A percentile compares a stretch with the other conserved stretches of the same genome.
phyloP scores from a whole-genome alignment of 2,113 vertebrate species.

The Urocolius indicus region DNA sequence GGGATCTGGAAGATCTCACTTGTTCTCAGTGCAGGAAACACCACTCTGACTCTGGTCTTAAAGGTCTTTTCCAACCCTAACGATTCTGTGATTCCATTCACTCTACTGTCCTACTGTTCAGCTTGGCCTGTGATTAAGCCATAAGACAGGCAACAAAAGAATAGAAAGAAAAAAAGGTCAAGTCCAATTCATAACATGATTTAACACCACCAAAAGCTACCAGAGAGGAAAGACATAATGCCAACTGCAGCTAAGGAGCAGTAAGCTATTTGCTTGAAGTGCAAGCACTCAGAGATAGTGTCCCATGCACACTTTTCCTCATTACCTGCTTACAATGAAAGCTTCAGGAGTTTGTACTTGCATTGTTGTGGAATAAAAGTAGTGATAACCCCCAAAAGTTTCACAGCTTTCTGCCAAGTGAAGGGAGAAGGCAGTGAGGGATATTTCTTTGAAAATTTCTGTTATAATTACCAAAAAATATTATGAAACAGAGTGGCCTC shows the following conservation, averaged over 20 bases:
- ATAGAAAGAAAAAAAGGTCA: background rate
- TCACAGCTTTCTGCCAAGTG: background rate
- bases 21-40: background rate
- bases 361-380: background rate
- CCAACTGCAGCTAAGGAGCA: background rate
- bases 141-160: background rate
- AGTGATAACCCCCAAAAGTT: background rate
- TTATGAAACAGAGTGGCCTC: background rate
- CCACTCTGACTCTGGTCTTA: background rate
- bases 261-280: background rate
- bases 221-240: background rate
- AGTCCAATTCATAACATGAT: background rate
- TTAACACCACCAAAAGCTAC: background rate
- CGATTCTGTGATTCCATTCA: background rate
- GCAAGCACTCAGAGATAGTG: background rate
- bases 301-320: background rate
- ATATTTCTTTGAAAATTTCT: background rate
- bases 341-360: background rate
- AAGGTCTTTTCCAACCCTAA: too few relatives aligned
- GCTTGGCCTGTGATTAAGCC: background rate
- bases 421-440: rapidly evolving
- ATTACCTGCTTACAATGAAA: background rate
- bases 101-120: background rate
- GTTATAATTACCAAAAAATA: background rate
- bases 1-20: background rate